Percentiles rank a stretch among this genome's conserved stretches.
These are phyloP conservation scores for Uropsilus gracilis DNA, from an alignment of 2,113 vertebrate species.

Conservation along the genomic window DNA sequence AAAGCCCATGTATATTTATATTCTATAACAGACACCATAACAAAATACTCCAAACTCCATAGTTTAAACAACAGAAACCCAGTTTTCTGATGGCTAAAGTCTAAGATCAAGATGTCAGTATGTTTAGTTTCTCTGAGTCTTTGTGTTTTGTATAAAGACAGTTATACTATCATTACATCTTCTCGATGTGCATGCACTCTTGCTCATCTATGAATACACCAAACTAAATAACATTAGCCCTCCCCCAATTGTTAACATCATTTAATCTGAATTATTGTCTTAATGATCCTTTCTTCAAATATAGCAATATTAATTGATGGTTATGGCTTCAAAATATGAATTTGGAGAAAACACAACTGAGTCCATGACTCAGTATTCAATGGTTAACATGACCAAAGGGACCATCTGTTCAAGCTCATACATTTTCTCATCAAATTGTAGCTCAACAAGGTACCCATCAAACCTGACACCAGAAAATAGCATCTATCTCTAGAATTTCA, in stretches of 20 bases:
- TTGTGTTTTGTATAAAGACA: background rate
- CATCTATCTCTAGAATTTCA: background rate
- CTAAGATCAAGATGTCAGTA: background rate
- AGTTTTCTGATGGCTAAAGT: background rate
- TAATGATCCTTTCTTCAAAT: background rate
- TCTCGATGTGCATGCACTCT: background rate
- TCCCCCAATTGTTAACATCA: background rate
- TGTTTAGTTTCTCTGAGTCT: background rate
- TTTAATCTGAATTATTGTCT: background rate
- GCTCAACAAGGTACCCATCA: background rate
- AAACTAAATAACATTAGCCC: no score
- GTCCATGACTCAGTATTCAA: background rate
- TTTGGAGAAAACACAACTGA: background rate
- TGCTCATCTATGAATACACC: background rate
- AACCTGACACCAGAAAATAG: background rate
- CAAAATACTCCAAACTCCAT: background rate
- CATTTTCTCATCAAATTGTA: background rate
- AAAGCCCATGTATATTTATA: background rate
- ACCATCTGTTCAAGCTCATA: background rate
- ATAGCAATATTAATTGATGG: fast-evolving
- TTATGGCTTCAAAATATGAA: background rate
- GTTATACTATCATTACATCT: fast-evolving
- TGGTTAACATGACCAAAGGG: background rate
- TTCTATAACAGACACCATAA: background rate
- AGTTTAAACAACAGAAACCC: background rate